phyloP scores from a whole-genome alignment of 2,888 invertebrate genomes.

The Melanchra persicariae region DNA sequence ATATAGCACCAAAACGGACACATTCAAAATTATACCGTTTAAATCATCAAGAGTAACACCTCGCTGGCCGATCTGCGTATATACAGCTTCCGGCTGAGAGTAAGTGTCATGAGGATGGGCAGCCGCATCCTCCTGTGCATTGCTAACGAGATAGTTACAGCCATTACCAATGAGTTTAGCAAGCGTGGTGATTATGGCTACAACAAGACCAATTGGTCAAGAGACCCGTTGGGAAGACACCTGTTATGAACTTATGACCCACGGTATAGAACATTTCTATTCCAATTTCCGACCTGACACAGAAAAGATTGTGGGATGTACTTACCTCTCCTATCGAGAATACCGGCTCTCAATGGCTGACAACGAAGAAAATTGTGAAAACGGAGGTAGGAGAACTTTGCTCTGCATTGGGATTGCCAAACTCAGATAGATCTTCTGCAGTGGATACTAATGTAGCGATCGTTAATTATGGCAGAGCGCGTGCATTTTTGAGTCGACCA shows the following conservation, averaged over 20 bases:
- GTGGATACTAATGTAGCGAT: background rate
- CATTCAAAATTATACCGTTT: constrained; percentile 44
- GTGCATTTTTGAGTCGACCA: background rate
- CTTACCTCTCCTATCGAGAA: background rate
- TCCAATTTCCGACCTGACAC: background rate
- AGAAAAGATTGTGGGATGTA: background rate
- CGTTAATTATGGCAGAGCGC: background rate
- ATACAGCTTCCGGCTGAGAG: constrained; percentile 18
- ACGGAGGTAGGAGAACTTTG: background rate
- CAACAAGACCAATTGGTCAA: background rate
- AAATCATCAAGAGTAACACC: constrained; percentile 38
- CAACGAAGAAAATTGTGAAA: background rate
- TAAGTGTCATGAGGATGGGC: constrained; percentile 26
- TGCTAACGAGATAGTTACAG: constrained; percentile 38
- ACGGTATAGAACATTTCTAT: background rate
- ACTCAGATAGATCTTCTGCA: background rate
- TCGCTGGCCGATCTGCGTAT: constrained; percentile 47
- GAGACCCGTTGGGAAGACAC: background rate
- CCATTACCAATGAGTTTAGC: constrained; percentile 20
- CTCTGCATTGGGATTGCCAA: background rate
- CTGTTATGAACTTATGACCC: background rate
- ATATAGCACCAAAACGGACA: constrained; percentile 44
- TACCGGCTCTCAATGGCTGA: background rate
- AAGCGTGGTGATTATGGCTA: background rate
- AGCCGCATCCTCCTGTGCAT: constrained; percentile 23